phyloP scores from a whole-genome alignment of 1,140 invertebrate species.

The Protaetia brevitarsis region DNA sequence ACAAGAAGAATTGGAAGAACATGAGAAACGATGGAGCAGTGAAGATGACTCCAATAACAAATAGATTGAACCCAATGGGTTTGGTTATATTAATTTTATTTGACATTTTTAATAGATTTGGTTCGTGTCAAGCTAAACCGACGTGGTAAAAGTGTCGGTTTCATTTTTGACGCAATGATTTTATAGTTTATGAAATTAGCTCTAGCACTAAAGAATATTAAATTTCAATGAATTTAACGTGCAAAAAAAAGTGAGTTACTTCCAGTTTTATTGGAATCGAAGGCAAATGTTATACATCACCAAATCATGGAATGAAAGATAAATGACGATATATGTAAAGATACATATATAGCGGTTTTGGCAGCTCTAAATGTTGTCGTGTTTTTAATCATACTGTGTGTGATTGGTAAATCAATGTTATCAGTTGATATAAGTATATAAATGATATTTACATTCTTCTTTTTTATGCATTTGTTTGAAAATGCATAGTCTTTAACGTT shows the following conservation, averaged over 20 bases:
- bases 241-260: conserved; percentile 35
- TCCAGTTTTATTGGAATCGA: conserved; percentile 49
- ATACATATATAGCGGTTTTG: conserved; percentile 11
- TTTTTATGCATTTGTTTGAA: conserved; percentile 48
- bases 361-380: conserved; percentile 32
- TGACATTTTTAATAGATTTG: background rate
- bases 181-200: background rate
- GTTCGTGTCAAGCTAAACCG: background rate
- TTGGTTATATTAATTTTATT: conserved; percentile 30
- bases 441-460: conserved; percentile 32
- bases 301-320: conserved; percentile 23
- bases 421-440: conserved; percentile 45
- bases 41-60: conserved; percentile 54
- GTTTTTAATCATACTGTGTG: conserved; percentile 50
- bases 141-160: background rate
- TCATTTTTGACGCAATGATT: background rate
- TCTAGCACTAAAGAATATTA: background rate
- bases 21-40: conserved; percentile 63
- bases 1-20: conserved; percentile 65
- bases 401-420: conserved; percentile 51
- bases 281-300: conserved; percentile 29
- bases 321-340: conserved; percentile 7
- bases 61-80: conserved; percentile 45
- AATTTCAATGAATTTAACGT: conserved; percentile 7
- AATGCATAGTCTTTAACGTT: conserved; percentile 35